These are phyloP conservation scores for Drosophila subpulchrella DNA, from an alignment of 1,140 invertebrate genomes.

Conservation along the genomic window DNA sequence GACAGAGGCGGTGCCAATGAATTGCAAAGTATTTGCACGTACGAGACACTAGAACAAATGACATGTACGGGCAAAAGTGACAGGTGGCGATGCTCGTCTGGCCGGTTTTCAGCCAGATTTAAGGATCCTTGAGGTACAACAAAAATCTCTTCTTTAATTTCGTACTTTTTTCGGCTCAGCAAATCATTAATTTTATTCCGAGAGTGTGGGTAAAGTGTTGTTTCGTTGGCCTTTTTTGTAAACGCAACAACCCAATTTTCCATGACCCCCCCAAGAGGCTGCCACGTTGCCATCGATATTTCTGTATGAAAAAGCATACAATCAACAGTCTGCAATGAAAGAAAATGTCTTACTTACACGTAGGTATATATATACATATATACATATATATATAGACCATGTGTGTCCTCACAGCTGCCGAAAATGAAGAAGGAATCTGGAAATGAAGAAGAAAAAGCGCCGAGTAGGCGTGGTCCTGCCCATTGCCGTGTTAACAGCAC, in stretches of 20 bases:
- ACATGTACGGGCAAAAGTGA: constrained; percentile 35
- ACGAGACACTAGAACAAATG: constrained; percentile 53
- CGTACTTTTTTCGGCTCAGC: not conserved
- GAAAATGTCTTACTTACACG: constrained; percentile 76
- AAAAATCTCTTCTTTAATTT: not conserved
- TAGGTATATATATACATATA: constrained; percentile 16
- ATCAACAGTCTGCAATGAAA: constrained; percentile 79
- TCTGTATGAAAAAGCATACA: constrained; percentile 66
- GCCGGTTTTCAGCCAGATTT: constrained; percentile 27
- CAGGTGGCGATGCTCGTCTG: constrained; percentile 26
- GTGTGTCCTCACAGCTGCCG: constrained; percentile 27
- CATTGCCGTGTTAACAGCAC: constrained; percentile 68
- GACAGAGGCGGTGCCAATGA: constrained; percentile 56
- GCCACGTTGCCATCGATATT: constrained; percentile 36
- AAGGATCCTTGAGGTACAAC: not conserved
- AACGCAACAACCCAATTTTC: constrained; percentile 3
- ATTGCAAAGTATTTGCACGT: constrained; percentile 62
- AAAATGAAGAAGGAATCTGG: constrained; percentile 37
- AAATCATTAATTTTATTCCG: not conserved
- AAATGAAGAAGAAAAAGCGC: constrained; percentile 16
- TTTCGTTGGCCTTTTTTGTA: constrained; percentile 9
- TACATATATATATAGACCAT: constrained; percentile 10
- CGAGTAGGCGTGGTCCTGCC: constrained; percentile 42
- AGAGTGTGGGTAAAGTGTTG: not conserved
- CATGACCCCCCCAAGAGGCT: not conserved